Evolutionary conservation across 2,888 invertebrate genomes (phyloP).

Genomic region (Melinaea menophilus): DNA sequence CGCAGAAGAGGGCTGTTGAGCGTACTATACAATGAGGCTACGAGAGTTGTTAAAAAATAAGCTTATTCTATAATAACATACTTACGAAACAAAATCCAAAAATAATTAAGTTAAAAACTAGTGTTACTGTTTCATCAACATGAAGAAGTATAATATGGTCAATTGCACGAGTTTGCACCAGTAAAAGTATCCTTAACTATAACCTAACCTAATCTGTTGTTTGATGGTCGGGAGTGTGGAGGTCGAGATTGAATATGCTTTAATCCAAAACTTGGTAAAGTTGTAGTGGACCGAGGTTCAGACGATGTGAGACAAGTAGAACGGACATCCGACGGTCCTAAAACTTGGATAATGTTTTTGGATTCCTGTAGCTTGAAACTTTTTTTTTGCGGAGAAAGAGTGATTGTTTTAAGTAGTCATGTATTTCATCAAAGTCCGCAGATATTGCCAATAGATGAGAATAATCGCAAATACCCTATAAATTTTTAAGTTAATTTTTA

Average conservation of each 20-base stretch:
- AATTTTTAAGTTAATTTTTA: too few relatives aligned
- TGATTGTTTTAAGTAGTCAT: constrained; percentile 67
- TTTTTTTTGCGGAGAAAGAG: constrained; percentile 66
- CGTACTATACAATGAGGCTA: too few relatives aligned
- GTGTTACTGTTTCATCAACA: constrained; percentile 30
- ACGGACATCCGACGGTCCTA: constrained; percentile 52
- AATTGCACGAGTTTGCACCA: constrained; percentile 45
- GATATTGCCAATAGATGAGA: constrained; percentile 29
- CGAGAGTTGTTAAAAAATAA: constrained; percentile 39
- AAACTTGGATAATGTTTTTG: constrained; percentile 57
- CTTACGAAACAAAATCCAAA: constrained; percentile 55
- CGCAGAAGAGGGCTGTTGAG: too few relatives aligned
- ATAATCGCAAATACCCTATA: too few relatives aligned
- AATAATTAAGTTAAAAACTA: constrained; percentile 49
- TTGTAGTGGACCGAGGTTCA: constrained; percentile 51
- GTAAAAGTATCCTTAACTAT: constrained; percentile 56
- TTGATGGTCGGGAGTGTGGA: constrained; percentile 56
- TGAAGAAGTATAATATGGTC: constrained; percentile 40
- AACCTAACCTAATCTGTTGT: constrained; percentile 45
- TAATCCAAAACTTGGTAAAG: constrained; percentile 51
- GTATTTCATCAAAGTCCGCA: constrained; percentile 56
- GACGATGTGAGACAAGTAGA: constrained; percentile 62
- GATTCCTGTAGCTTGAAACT: constrained; percentile 67
- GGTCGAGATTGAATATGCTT: constrained; percentile 47
- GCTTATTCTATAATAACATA: constrained; percentile 49